Conservation (phyloP, 2,113 vertebrate genomes). For the Hiodon tergisus region DNA sequence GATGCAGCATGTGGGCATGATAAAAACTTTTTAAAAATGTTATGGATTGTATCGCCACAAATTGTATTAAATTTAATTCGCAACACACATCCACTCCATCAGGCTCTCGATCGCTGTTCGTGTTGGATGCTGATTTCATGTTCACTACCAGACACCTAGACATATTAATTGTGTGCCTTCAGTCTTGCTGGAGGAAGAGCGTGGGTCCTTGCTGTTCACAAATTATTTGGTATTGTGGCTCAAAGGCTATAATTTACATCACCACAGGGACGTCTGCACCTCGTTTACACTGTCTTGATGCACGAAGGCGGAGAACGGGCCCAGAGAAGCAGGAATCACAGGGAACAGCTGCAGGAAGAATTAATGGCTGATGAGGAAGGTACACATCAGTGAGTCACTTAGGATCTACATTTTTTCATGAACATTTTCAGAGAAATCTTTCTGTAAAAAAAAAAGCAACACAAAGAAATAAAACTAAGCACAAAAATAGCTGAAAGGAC, state of each 20-base stretch:
- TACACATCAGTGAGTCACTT: no score
- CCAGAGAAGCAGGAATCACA: constrained; percentile 7
- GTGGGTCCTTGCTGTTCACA: constrained; percentile 12
- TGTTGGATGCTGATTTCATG: background rate
- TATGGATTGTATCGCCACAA: no score
- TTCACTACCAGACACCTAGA: constrained; percentile 12
- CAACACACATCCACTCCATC: no score
- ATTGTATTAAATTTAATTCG: no score
- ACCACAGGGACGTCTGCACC: background rate
- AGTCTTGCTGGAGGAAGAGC: constrained; percentile 1
- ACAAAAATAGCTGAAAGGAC: no score
- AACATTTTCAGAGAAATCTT: no score
- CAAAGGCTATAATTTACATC: constrained; percentile 17
- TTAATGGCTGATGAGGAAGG: background rate
- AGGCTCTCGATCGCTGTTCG: background rate
- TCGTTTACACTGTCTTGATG: constrained; percentile 14
- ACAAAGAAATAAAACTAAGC: no score
- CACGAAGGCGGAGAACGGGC: constrained; percentile 3
- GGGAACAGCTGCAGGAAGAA: constrained; percentile 7
- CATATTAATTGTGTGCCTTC: constrained; percentile 21
- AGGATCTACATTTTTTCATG: no score
- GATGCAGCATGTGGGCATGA: no score
- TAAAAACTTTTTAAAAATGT: no score
- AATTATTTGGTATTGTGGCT: constrained; percentile 14
- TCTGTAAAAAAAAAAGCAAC: no score